These are phyloP conservation scores for Macrostomum lignano DNA, from an alignment of 1,140 invertebrate species.

Conservation along the genomic window DNA sequence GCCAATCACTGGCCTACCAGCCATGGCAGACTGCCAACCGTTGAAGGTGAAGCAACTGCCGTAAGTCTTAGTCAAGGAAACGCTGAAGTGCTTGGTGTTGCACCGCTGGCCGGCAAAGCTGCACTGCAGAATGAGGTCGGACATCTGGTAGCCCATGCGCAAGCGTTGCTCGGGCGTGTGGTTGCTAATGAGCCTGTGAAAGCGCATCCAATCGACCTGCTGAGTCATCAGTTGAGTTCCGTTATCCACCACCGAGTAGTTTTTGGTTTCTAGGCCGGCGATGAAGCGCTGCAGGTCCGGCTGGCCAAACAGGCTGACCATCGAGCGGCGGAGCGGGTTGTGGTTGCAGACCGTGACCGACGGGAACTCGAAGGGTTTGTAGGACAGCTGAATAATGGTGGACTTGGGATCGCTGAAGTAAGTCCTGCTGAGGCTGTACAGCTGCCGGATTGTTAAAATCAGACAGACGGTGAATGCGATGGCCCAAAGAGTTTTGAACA, in stretches of 20 bases:
- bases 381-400: not conserved
- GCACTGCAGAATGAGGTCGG: slow-evolving; percentile 1
- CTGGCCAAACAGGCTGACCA: slow-evolving; percentile 4
- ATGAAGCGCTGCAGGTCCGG: not conserved
- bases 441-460: not conserved
- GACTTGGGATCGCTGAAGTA: not conserved
- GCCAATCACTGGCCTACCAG: slow-evolving; percentile 10
- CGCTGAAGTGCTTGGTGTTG: slow-evolving; percentile 11
- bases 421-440: not conserved
- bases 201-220: not conserved
- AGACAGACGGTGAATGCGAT: slow-evolving; percentile 1
- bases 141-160: not conserved
- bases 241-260: not conserved
- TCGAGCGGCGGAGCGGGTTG: slow-evolving; percentile 13
- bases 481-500: not conserved
- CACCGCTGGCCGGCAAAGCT: not conserved
- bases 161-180: not conserved
- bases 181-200: no score
- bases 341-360: slow-evolving; percentile 26
- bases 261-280: not conserved
- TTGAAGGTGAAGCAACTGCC: slow-evolving; percentile 10
- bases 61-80: slow-evolving; percentile 8
- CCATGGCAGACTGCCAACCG: slow-evolving; percentile 8
- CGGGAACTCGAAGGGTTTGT: slow-evolving; percentile 15
- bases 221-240: not conserved